Percentiles rank a stretch among this genome's conserved stretches.
Conservation (phyloP, 2,797 vertebrate species). For the Micropoecilia bifurca region DNA sequence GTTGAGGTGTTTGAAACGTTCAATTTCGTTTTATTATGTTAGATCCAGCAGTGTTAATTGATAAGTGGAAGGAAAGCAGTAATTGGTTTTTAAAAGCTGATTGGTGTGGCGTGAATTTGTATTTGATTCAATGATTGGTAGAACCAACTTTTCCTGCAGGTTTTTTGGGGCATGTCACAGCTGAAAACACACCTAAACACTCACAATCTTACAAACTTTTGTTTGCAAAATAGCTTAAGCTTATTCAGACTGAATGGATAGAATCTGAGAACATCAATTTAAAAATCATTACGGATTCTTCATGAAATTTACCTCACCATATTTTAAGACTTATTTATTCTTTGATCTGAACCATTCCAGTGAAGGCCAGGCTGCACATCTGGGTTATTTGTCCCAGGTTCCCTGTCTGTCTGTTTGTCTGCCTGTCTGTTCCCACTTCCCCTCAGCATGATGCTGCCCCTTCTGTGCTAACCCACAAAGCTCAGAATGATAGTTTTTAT, state of each 20-base stretch:
- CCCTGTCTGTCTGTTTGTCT: too few species aligned
- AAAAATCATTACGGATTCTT: not conserved
- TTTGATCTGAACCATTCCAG: not conserved
- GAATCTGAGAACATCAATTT: not conserved
- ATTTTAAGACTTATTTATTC: not conserved
- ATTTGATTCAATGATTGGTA: not conserved
- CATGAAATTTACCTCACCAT: not conserved
- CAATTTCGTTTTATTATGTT: not conserved
- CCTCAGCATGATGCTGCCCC: not conserved
- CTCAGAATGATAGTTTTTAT: not conserved
- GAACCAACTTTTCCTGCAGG: not conserved
- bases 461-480: not conserved
- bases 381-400: not conserved
- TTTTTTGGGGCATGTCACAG: too few species aligned
- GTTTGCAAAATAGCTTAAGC: not conserved
- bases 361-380: not conserved
- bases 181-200: not conserved
- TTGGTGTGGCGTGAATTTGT: not conserved
- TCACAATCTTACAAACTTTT: not conserved
- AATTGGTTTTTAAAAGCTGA: not conserved
- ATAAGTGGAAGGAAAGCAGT: not conserved
- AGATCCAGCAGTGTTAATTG: not conserved
- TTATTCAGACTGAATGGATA: not conserved
- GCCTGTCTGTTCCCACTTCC: not conserved
- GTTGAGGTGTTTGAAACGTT: not conserved